Conservation (phyloP, 2,113 vertebrate genomes). For the Cebidichthys violaceus region DNA sequence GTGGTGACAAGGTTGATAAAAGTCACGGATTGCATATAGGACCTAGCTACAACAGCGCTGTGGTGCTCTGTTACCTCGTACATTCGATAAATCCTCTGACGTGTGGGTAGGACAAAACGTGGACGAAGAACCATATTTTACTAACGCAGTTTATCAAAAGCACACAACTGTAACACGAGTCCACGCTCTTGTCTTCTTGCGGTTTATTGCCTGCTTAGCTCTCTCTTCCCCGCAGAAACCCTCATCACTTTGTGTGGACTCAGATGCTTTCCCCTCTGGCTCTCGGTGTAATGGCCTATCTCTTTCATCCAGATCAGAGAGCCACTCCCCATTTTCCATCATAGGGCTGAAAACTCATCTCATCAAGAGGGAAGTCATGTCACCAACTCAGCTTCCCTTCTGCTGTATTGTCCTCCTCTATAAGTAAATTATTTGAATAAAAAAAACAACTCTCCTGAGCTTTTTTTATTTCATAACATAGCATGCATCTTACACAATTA, state of each 20-base stretch:
- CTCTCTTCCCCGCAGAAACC: slow-evolving; percentile 51
- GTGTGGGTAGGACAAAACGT: not conserved
- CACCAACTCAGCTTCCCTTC: slow-evolving; percentile 28
- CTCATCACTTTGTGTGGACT: slow-evolving; percentile 53
- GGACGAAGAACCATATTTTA: not conserved
- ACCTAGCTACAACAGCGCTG: not conserved
- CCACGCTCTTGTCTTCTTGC: slow-evolving; percentile 13
- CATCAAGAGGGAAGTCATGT: slow-evolving; percentile 53
- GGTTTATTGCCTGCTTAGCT: not conserved
- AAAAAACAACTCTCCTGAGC: not conserved
- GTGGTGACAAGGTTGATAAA: slow-evolving; percentile 29
- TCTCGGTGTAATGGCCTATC: slow-evolving; percentile 64
- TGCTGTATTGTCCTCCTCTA: slow-evolving; percentile 3
- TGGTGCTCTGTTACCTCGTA: slow-evolving; percentile 8
- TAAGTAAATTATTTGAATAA: slow-evolving; percentile 9
- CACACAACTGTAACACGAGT: not conserved
- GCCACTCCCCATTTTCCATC: slow-evolving; percentile 51
- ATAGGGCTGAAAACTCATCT: slow-evolving; percentile 52
- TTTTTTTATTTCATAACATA: slow-evolving; percentile 28
- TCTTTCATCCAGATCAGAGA: slow-evolving; percentile 55
- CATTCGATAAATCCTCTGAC: not conserved
- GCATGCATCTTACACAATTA: slow-evolving; percentile 1
- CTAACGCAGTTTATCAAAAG: not conserved
- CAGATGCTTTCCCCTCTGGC: slow-evolving; percentile 55
- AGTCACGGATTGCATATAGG: not conserved